Base-by-base conservation (phyloP, 92 coral and sea anemone species). In the Phenganax stokvisi region DNA sequence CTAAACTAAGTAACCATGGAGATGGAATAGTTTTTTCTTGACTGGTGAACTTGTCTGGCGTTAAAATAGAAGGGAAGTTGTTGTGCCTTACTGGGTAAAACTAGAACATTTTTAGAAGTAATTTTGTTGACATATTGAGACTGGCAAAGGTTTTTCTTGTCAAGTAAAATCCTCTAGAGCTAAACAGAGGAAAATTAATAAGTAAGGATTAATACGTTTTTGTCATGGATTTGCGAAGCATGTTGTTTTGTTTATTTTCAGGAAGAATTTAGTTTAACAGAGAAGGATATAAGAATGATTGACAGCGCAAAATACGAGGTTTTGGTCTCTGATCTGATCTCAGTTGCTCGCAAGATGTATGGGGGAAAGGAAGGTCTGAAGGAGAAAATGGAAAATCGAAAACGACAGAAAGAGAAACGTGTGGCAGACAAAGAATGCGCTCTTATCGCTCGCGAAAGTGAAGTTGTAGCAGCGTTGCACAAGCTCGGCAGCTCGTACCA, bases 221-320 rank as follows among this genome's bases (percentile, higher is more conserved):
- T 37, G 4, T 4, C 4, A 37, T 37, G 4, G 47, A 37, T 37
- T 1, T 37, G 47, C 4, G 13, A 13, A 28, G 9, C 67, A 0
- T 61, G 16, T 61, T 61, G 25, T 61, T 61, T 28, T 61, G n/a
- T 68, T 54, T 4, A 77, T 27, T 72, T 11, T 16, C 76, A 94
- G 98, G 98, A 94, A 71, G 97, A 94, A 83, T 94, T 94, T 67
- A 94, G 98, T 70, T 80, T 94, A 75, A 94, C 98, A 31, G 98
- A 94, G 71, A 94, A 91, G 75, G 98, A 94, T 72, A 90, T 94
- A 11, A 82, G 91, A 61, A 68, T 91, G 29, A 72, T 94, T 71
- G 97, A 92, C 81, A 90, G 91, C 69, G 92, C 90, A 81, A 92
- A 96, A 17, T 94, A 94, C 56, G 96, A 94, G 75, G 92, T 88